Evolutionary conservation across 2,888 invertebrate species (phyloP), one percentile per base, ranked within the genome.

Genomic region (Cerceris ruficornis): DNA sequence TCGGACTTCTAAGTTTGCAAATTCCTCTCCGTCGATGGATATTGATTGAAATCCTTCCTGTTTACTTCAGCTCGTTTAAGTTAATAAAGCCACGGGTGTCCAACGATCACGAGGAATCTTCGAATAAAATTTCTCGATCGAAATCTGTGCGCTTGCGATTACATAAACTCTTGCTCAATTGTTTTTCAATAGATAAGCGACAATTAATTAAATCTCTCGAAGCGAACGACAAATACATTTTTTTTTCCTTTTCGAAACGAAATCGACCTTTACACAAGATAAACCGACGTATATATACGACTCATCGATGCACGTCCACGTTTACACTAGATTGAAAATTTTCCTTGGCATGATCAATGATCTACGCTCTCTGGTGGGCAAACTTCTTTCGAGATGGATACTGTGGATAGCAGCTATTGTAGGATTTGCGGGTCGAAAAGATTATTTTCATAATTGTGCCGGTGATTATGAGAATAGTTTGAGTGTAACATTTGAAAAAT

Each of bases 111-210:
- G 9, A 41, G 4, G 7, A 6, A 46, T 1, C 6, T 8, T 6
- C 41, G 60, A 11, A 42, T 17, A n/a, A 71, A 70, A 75, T 66
- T 78, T 80, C 64, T 54, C 68, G 67, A 62, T 15, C 46, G 57
- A 55, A 17, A 59, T 58, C 59, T 43, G 6, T n/a, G 39, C 54
- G n/a, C n/a, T n/a, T n/a, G n/a, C 5, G n/a, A 11, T 50, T n/a
- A n/a, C 11, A 11, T 11, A 50, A n/a, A 62, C 28, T 43, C 7
- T 77, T 78, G 64, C 62, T 28, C 69, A 70, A 55, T 52, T 78
- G 69, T 77, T 77, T 68, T 70, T n/a, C 55, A 60, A n/a, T 17
- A 0, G 57, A 69, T 65, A 74, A 59, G 17, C 9, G 65, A 58
- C 59, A 50, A 46, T 54, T 64, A 49, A 28, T 6, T 52, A 41